Evolutionary conservation across 2,113 vertebrate species (phyloP), one percentile per base, ranked within the genome.

Genomic region (Oxyura jamaicensis): DNA sequence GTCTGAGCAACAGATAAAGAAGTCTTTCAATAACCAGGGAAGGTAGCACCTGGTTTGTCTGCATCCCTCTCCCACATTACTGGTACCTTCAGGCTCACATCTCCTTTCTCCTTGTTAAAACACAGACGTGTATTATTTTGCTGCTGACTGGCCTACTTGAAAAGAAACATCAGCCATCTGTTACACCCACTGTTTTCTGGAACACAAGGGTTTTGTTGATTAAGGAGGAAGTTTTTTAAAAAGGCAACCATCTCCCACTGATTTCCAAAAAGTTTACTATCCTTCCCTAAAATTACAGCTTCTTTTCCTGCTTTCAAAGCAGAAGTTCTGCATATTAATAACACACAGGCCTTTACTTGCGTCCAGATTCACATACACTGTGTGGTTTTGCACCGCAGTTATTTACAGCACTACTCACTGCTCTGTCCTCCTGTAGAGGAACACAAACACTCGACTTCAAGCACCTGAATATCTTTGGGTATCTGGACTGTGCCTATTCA

Each of bases 161-260:
- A 91, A 95, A 91, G 91, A 82, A 91, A 60, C 81, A 91, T 72
- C 95, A 95, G 52, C 87, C 95, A 96, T 96, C 96, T 96, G 95
- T 65, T 95, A 62, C 85, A 80, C 80, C 92, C 89, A 83, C 92
- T 23, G 28, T 42, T 84, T 83, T 90, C 52, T 94, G 85, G 48
- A 90, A 86, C 58, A 69, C 92, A 79, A 93, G 62, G 36, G 53
- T 74, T 90, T 73, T 5, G 35, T 56, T 95, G 95, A 96, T 95
- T 88, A 71, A 88, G 72, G 74, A 93, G 75, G 93, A 92, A 78
- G 73, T n/a, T 83, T 94, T 88, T 41, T 53, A 42, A 46, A 69
- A 71, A 92, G 31, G 21, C 31, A 44, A 29, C 35, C 55, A 12
- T 82, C 91, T 91, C 63, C 65, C 62, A 85, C 23, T 44, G 56